Evolutionary conservation across 2,797 vertebrate genomes (phyloP).

Genomic region (Caiman crocodilus): DNA sequence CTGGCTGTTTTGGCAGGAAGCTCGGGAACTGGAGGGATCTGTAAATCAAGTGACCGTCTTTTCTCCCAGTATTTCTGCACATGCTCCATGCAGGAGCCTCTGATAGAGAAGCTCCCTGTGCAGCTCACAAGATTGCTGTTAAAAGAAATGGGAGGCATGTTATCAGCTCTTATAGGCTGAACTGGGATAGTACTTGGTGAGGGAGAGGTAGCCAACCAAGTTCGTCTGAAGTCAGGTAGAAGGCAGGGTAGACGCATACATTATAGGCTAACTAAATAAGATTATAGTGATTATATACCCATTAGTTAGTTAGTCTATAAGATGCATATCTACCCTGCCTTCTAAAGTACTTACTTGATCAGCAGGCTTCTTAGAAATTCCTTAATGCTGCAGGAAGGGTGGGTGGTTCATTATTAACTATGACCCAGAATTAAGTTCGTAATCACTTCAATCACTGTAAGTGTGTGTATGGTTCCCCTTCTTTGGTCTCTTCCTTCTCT

Average conservation of each 20-base stretch:
- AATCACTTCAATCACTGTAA: conserved; percentile 21
- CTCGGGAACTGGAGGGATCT: neutral
- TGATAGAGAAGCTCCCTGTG: neutral
- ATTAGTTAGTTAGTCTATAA: no score
- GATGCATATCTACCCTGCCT: no score
- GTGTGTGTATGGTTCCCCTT: neutral
- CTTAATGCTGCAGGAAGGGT: neutral
- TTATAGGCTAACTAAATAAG: no score
- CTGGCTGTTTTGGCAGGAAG: neutral
- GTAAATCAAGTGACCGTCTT: neutral
- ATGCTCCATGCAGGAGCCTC: neutral
- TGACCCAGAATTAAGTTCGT: conserved; percentile 29
- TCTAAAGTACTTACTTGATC: no score
- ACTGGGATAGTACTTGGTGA: neutral
- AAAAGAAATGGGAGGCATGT: neutral
- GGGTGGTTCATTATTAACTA: neutral
- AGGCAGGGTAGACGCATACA: no score
- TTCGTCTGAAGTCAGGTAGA: no score
- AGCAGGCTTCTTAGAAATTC: neutral
- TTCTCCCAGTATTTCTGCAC: neutral
- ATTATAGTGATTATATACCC: no score
- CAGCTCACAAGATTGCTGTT: neutral
- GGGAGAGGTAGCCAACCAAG: no score
- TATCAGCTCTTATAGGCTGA: neutral
- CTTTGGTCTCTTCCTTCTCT: neutral